These are phyloP conservation scores for Melipona quadrifasciata DNA, from an alignment of 1,140 invertebrate genomes.

Conservation along the genomic window DNA sequence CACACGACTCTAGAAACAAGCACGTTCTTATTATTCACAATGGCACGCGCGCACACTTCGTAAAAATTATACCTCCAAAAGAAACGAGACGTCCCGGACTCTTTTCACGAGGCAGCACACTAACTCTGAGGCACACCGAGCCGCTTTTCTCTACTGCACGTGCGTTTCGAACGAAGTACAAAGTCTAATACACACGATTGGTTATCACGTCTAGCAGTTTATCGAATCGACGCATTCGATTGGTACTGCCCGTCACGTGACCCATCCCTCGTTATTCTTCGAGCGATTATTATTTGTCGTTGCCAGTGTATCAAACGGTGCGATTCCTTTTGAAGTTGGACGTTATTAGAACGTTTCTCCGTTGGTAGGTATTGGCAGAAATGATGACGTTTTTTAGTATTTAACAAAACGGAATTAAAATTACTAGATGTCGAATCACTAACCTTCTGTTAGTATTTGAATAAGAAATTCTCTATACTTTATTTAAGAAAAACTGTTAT, in stretches of 20 bases:
- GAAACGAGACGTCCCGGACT: constrained; percentile 36
- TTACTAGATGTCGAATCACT: constrained; percentile 33
- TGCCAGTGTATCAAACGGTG: constrained; percentile 18
- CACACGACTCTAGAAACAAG: neutral
- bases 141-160: constrained; percentile 68
- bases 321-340: constrained; percentile 2
- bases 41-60: constrained; percentile 54
- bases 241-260: constrained; percentile 26
- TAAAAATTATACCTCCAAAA: constrained; percentile 43
- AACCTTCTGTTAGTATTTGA: constrained; percentile 36
- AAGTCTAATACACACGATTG: constrained; percentile 71
- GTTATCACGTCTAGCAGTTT: constrained; percentile 10
- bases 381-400: neutral
- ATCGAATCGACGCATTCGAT: neutral
- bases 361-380: constrained; percentile 26
- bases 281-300: neutral
- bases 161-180: constrained; percentile 76
- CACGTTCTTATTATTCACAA: constrained; percentile 24
- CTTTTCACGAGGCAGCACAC: constrained; percentile 61
- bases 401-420: neutral
- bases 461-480: constrained; percentile 6
- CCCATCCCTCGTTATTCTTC: neutral
- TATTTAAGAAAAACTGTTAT: neutral
- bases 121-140: constrained; percentile 48
- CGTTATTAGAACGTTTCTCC: neutral